Evolutionary conservation across 2,797 vertebrate genomes (phyloP).

Genomic region (Coranthus polyacanthus): DNA sequence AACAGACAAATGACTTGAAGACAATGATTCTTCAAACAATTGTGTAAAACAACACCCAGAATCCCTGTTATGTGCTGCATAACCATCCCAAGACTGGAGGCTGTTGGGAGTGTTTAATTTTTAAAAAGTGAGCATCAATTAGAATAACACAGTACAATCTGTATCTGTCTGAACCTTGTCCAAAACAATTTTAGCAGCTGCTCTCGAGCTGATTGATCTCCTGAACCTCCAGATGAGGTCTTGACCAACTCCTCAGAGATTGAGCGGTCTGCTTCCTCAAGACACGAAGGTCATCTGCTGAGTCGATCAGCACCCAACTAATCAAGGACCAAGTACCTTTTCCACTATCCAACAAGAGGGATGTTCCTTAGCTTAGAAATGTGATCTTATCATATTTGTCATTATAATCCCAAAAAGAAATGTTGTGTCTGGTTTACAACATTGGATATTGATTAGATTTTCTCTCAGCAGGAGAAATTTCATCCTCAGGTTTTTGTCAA

Average conservation of each 20-base stretch:
- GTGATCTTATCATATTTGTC: not conserved
- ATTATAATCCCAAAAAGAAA: not conserved
- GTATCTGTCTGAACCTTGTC: conserved; percentile 31
- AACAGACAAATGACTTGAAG: conserved; percentile 55
- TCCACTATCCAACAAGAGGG: conserved; percentile 10
- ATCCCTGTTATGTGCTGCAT: conserved; percentile 28
- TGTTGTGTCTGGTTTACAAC: not conserved
- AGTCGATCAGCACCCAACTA: conserved; percentile 36
- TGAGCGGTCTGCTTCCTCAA: conserved; percentile 34
- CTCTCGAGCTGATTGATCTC: conserved; percentile 57
- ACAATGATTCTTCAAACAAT: conserved; percentile 63
- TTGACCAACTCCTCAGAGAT: conserved; percentile 37
- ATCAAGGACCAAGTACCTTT: conserved; percentile 52
- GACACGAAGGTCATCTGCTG: conserved; percentile 35
- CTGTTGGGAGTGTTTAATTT: conserved; percentile 37
- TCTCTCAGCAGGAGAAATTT: no score
- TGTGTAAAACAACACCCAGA: conserved; percentile 48
- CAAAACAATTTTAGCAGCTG: conserved; percentile 36
- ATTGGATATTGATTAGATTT: no score
- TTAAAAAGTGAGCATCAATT: conserved; percentile 42
- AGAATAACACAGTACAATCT: conserved; percentile 24
- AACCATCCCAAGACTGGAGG: conserved; percentile 24
- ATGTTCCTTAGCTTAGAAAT: not conserved
- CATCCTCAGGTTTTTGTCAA: no score
- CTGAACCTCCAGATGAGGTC: conserved; percentile 44